Percentiles rank a stretch among this genome's conserved stretches.
Evolutionary conservation across 2,797 vertebrate species (phyloP).

Genomic region (Propithecus perrieri): DNA sequence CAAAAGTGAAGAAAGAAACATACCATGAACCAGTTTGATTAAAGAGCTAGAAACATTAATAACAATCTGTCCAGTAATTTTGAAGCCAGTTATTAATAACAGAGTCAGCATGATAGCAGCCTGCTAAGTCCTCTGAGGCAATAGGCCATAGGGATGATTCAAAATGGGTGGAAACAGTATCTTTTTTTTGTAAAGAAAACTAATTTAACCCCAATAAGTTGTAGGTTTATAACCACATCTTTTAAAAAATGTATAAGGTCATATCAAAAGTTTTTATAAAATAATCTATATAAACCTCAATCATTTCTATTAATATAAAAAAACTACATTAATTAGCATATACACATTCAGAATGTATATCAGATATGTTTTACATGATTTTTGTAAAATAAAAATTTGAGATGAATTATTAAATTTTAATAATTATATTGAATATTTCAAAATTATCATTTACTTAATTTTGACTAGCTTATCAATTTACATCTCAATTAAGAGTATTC

Average conservation of each 20-base stretch:
- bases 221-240: background rate
- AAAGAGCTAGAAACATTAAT: conserved; percentile 58
- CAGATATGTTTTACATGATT: background rate
- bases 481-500: background rate
- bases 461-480: conserved; percentile 19
- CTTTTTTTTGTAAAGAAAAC: conserved; percentile 24
- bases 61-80: conserved; percentile 54
- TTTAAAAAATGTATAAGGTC: background rate
- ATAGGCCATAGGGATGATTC: conserved; percentile 3
- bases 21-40: conserved; percentile 52
- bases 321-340: background rate
- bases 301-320: conserved; percentile 7
- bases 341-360: background rate
- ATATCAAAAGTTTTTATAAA: background rate
- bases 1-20: conserved; percentile 56
- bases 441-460: conserved; percentile 49
- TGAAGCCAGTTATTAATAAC: conserved; percentile 66
- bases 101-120: conserved; percentile 53
- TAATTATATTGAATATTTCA: background rate
- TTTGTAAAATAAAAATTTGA: conserved; percentile 39
- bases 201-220: conserved; percentile 24
- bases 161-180: conserved; percentile 6
- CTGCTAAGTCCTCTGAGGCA: conserved; percentile 56
- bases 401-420: conserved; percentile 44
- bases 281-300: conserved; percentile 14